A percentile compares a stretch with the other conserved stretches of the same genome.
phyloP scores from a whole-genome alignment of 2,113 vertebrate genomes.

The Potamarius usumacintae region DNA sequence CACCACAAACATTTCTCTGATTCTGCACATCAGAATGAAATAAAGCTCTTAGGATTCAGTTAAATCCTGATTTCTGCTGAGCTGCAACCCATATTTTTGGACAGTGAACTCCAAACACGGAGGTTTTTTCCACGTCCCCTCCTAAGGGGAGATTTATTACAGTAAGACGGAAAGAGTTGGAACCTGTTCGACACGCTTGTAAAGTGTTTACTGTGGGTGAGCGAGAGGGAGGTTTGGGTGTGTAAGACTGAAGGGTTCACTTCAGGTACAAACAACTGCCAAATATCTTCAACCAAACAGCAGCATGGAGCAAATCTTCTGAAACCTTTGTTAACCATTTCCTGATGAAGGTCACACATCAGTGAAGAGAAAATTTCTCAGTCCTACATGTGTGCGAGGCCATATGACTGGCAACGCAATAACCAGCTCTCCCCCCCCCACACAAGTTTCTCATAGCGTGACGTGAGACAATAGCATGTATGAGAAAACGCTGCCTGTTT shows the following conservation, averaged over 20 bases:
- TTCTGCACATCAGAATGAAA: background rate
- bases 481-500: conserved; percentile 29
- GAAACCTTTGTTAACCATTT: background rate
- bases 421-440: background rate
- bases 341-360: background rate
- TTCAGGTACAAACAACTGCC: background rate
- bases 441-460: background rate
- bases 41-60: background rate
- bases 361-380: background rate
- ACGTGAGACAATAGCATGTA: background rate
- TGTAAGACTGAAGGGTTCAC: background rate
- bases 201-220: conserved; percentile 38
- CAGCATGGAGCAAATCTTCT: background rate
- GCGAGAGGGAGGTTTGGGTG: conserved; percentile 2
- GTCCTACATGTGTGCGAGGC: background rate
- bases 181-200: conserved; percentile 51
- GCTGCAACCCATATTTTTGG: background rate
- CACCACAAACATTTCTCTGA: background rate
- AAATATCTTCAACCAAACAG: background rate
- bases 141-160: conserved; percentile 14
- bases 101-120: background rate
- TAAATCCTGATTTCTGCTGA: background rate
- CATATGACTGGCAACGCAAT: background rate
- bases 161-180: background rate
- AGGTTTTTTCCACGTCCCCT: background rate